These are phyloP conservation scores for Odiellus spinosus DNA, from an alignment of 2,888 invertebrate species.

Conservation along the genomic window DNA sequence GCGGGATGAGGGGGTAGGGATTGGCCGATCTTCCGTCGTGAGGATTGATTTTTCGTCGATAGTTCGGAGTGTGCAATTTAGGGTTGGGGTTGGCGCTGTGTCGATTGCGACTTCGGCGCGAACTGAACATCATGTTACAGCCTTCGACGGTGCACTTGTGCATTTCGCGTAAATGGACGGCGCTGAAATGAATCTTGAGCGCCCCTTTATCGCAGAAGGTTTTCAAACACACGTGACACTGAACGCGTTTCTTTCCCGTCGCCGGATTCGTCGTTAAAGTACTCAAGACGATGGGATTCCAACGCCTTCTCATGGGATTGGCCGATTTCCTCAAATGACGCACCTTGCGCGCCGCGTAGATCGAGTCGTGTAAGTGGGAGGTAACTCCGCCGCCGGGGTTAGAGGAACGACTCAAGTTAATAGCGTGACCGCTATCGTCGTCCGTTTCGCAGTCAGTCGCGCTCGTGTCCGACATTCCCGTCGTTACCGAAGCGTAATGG, in stretches of 20 bases:
- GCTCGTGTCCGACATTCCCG: constrained; percentile 15
- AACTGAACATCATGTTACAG: constrained; percentile 99
- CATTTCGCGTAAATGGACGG: constrained; percentile 97
- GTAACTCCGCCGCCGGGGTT: constrained; percentile 6
- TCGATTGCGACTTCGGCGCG: constrained; percentile 80
- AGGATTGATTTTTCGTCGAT: constrained; percentile 81
- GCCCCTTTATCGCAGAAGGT: constrained; percentile 99
- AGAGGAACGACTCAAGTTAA: constrained; percentile 42
- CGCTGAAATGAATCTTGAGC: constrained; percentile 95
- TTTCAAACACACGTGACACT: constrained; percentile 94
- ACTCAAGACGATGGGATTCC: constrained; percentile 38
- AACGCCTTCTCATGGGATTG: constrained; percentile 33
- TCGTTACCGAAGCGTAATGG: constrained; percentile 10
- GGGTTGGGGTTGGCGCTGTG: constrained; percentile 98
- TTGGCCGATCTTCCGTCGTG: constrained; percentile 82
- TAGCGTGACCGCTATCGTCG: constrained; percentile 31
- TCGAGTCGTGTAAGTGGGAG: constrained; percentile 11
- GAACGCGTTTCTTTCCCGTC: constrained; percentile 88
- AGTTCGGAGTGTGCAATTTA: constrained; percentile 86
- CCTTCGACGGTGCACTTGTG: constrained; percentile 98
- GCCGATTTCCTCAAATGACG: constrained; percentile 32
- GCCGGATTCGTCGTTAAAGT: constrained; percentile 82
- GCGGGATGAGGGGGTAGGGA: constrained; percentile 44
- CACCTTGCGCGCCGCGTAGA: constrained; percentile 25
- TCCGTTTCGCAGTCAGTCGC: constrained; percentile 12